Conservation (phyloP, 2,113 vertebrate species). For the Mixornis gularis region DNA sequence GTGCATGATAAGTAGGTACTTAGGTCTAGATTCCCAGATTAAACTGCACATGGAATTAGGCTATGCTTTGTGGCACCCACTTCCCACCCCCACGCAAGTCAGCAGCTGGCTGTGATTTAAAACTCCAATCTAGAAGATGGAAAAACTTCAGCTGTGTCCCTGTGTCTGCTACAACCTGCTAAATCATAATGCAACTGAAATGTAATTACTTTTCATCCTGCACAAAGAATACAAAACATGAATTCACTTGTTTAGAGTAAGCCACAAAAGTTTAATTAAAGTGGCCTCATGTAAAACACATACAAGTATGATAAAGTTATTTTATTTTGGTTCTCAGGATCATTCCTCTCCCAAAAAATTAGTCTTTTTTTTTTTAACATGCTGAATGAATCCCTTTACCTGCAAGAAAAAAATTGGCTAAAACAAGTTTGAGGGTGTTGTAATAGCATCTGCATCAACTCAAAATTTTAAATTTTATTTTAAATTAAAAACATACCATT, state of each 20-base stretch:
- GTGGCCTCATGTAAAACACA: neutral
- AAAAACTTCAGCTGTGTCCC: neutral
- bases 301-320: neutral
- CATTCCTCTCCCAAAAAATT: neutral
- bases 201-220: neutral
- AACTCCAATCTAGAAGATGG: neutral
- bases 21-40: neutral
- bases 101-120: neutral
- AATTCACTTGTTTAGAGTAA: neutral
- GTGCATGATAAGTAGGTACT: constrained; percentile 4
- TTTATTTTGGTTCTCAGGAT: neutral
- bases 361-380: neutral
- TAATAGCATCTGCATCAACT: neutral
- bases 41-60: neutral
- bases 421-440: neutral
- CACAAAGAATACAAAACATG: neutral
- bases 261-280: neutral
- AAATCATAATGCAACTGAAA: neutral
- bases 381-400: neutral
- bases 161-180: neutral
- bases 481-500: neutral
- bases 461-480: neutral
- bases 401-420: neutral
- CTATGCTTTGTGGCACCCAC: neutral
- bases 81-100: neutral